Base-by-base conservation (phyloP, 2,888 invertebrate species). In the Zeuzera pyrina region DNA sequence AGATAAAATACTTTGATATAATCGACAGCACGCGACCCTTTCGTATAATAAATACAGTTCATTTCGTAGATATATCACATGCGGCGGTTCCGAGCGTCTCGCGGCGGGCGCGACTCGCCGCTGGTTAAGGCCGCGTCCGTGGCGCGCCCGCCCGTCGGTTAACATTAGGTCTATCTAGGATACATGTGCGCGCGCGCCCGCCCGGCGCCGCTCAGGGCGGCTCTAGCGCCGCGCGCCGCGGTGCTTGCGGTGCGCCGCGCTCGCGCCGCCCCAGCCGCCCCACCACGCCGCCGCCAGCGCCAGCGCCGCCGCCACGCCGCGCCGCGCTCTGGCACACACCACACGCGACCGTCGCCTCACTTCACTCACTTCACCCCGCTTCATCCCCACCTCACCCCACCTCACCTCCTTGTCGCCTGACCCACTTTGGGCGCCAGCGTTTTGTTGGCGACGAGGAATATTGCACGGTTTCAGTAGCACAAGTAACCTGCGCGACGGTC, bases 201-300 rank as follows among this genome's bases (percentile, higher is more conserved):
- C 41, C 54, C 36, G 47, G 40, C 36, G 41, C n/a, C 35, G 65
- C 62, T 81, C 81, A 81, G 70, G 81, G 83, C 57, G 84, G 84
- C 63, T 83, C 79, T 76, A 79, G 69, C 67, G 79, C 79, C 84
- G 79, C 68, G 79, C 83, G 74, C 84, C 84, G 73, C 84, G 84
- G 62, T 84, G 84, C 74, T 84, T 83, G 77, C 84, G 81, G 68
- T 83, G 84, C 58, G 69, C 46, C 37, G 41, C 55, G 40, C 46
- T 47, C 39, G 51, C 45, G 26, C 31, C 12, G 33, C 27, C 29
- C 31, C 16, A 33, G 26, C 33, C 16, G 15, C 15, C 28, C 19
- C 28, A 12, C 41, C 30, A 31, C 34, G 31, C 47, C 40, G 51
- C 45, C 57, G 67, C 35, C 72, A 62, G 64, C 63, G 43, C 65